Base-by-base conservation (phyloP, 2,797 vertebrate species). In the Channallabes apus region DNA sequence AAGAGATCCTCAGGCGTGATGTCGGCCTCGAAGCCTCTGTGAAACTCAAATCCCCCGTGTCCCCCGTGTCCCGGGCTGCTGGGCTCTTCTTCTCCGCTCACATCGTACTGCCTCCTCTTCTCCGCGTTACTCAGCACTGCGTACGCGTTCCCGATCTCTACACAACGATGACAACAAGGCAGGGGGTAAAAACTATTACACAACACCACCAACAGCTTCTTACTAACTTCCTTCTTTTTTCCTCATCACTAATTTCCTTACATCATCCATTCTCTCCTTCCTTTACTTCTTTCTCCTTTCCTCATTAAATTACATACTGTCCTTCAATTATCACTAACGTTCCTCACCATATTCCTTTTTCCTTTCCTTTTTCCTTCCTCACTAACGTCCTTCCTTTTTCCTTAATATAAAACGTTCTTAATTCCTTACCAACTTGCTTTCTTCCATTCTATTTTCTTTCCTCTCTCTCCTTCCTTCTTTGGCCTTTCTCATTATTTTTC, bases 1-100 rank as follows among this genome's bases (percentile, higher is more conserved):
- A 99, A 99, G 68, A 99, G 95, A 93, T 99, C 98, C 87, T 99
- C 98, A 0, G 98, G 98, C 67, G 97, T 99, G 92, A 99, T 98
- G 91, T 99, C 98, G 0, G 98, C 97, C 90, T 99, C 98, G 76
- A 98, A 99, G 68, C 97, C 97, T 91, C 97, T 90, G 78, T 98
- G 97, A 95, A 98, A 99, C 90, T 98, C 97, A 86, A 98, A 99
- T 87, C 97, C 96, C 27, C 95, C 96, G 78, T 95, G 94, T 0
- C 95, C 91, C 77, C 95, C 92, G 82, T 96, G 96, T 88, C 95
- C 95, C 5, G 90, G 94, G 90, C 95, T 96, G 6, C 94, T 94
- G 3, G 95, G 95, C 86, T 98, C 97, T 90, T 99, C 97, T 0
- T 91, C 96, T 89, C 97, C 97, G 0, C 96, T 98, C 87, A 97